Base-by-base conservation (phyloP, 2,113 vertebrate genomes). In the Mastomys natalensis region DNA sequence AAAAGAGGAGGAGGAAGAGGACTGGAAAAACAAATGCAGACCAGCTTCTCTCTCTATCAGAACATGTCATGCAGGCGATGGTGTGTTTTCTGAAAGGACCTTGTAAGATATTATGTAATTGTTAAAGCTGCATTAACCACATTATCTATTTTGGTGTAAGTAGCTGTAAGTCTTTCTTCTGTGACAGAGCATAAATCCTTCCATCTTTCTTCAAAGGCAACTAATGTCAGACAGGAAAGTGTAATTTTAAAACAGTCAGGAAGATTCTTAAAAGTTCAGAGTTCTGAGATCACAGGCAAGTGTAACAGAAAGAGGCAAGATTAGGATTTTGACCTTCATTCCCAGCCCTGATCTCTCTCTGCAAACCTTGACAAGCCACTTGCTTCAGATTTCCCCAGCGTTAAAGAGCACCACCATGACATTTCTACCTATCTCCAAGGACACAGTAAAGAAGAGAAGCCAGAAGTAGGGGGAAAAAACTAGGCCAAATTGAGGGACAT, bases 121-220 rank as follows among this genome's bases (percentile, higher is more conserved):
- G 8, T 84, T 45, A 82, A 87, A 53, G 7, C 13, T 81, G 86
- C n/a, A 77, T n/a, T 72, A 26, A 82, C 82, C 55, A 17, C n/a
- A 15, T 77, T 89, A 77, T 53, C 48, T 82, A 53, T 12, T 55
- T 43, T n/a, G 77, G 29, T 45, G 16, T 43, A 91, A 78, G n/a
- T 37, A 80, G 19, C 60, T 81, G 78, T 72, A 93, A 88, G 40
- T 68, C 45, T 94, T 89, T 58, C 43, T 82, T 93, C 43, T n/a
- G 45, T 66, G 7, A 37, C 43, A 90, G 12, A 40, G 34, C 37
- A 86, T 31, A 95, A 81, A 89, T 93, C 19, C 86, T 53, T 21
- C 31, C 88, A 43, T 62, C 94, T 93, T 91, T 81, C 53, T 82
- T 82, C 73, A 82, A 86, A 94, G 87, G 64, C 10, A 82, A 58